Percentiles rank a stretch among this genome's conserved stretches.
Conservation (phyloP, 1,140 invertebrate genomes). For the Diachasma alloeum region DNA sequence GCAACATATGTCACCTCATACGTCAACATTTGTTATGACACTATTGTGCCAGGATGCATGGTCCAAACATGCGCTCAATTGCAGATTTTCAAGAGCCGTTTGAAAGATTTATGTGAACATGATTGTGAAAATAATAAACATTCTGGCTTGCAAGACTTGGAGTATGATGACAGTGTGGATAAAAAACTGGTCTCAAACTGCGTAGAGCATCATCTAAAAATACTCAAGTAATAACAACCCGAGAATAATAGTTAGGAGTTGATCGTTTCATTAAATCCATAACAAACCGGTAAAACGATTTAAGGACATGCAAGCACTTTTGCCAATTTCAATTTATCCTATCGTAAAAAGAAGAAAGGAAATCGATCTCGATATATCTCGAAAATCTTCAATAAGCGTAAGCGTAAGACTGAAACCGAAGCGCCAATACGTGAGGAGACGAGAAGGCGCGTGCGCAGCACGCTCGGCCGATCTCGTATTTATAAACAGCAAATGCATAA, state of each 20-base stretch:
- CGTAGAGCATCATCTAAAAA: conserved; percentile 34
- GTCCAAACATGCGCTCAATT: conserved; percentile 7
- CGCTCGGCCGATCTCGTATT: no score
- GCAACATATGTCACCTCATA: background rate
- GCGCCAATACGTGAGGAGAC: no score
- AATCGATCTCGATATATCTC: no score
- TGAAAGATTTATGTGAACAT: background rate
- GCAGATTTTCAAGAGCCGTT: background rate
- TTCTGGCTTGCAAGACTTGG: background rate
- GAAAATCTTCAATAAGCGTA: no score
- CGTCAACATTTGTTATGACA: background rate
- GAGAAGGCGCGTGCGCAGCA: no score
- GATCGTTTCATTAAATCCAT: background rate
- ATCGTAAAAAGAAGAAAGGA: no score
- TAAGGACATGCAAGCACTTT: no score
- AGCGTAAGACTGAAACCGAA: no score
- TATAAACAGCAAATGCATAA: no score
- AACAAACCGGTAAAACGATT: no score
- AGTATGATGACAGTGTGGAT: background rate
- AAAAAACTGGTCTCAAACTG: background rate
- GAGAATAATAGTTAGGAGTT: background rate
- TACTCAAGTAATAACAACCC: conserved; percentile 35
- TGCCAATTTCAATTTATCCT: no score
- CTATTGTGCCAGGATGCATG: background rate
- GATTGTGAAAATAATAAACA: background rate